Base-by-base conservation (phyloP, 2,888 invertebrate species). In the Flabesymbios commensalis region DNA sequence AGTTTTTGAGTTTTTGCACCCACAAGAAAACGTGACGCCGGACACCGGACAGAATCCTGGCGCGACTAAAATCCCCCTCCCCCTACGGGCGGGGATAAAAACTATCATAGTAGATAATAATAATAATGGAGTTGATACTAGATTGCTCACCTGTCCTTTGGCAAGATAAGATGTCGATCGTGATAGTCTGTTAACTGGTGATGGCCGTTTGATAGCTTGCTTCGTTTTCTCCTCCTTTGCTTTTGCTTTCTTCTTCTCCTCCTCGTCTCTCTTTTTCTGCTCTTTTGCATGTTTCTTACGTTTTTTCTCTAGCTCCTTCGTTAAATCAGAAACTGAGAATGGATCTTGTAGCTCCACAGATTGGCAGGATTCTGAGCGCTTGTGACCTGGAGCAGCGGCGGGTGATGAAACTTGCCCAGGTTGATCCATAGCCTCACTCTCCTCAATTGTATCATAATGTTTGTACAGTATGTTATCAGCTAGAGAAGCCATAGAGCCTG, bases 291-390 rank as follows among this genome's bases (percentile, higher is more conserved):
- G 65, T 31, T 61, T 53, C 48, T 60, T 48, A 14, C 69, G 59
- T 48, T 69, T 69, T 31, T 41, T 28, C 51, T 69, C 69, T 17
- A 69, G 59, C 4, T 60, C 54, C n/a, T 22, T 33, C 7, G 61
- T 63, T 22, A 71, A 60, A 31, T 65, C 66, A 22, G 57, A 49
- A 24, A 71, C 47, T 4, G 64, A 64, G 47, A 71, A 71, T 19
- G 71, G 69, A 49, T 71, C 69, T 42, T 63, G 61, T n/a, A 70
- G 66, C 41, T 68, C 70, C 7, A 48, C 63, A 26, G n/a, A n/a
- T n/a, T n/a, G n/a, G n/a, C n/a, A n/a, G n/a, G n/a, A n/a, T n/a
- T 31, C 7, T 36, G 19, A 60, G 4, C 43, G 58, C 33, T 32
- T 48, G 29, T 54, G 47, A 32, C 17, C 53, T 49, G 22, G 43